phyloP scores from a whole-genome alignment of 1,140 invertebrate species.

The Drosophila ironensis region DNA sequence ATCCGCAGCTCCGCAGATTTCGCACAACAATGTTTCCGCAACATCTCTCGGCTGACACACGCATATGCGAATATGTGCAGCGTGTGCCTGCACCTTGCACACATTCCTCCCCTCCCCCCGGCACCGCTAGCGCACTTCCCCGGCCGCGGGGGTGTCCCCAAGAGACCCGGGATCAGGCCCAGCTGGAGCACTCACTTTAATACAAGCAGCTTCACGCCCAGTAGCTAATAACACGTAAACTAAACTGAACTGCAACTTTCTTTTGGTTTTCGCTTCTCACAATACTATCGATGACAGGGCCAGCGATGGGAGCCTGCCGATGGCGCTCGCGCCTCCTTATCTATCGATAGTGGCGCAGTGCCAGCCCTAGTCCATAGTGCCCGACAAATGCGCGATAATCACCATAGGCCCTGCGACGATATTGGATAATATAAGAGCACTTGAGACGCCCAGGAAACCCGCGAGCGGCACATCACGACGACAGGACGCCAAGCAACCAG shows the following conservation, averaged over 20 bases:
- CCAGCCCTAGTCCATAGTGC: slow-evolving; percentile 1
- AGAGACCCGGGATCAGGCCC: not conserved
- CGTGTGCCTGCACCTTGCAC: not conserved
- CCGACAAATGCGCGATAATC: not conserved
- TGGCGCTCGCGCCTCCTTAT: not conserved
- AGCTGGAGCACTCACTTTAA: slow-evolving; percentile 23
- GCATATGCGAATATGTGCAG: not conserved
- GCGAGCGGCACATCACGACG: not conserved
- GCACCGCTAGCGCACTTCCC: too few species aligned
- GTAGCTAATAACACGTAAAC: slow-evolving; percentile 35
- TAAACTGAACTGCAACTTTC: slow-evolving; percentile 40
- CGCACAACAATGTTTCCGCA: slow-evolving; percentile 23
- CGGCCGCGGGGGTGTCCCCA: too few species aligned
- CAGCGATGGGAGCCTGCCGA: not conserved
- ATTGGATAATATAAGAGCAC: slow-evolving; percentile 45
- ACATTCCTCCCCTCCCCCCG: too few species aligned
- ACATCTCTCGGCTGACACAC: too few species aligned
- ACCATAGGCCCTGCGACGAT: slow-evolving; percentile 18
- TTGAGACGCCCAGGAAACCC: slow-evolving; percentile 11
- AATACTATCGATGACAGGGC: not conserved
- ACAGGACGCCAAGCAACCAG: too few species aligned
- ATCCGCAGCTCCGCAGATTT: slow-evolving; percentile 3
- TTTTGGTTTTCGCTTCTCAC: slow-evolving; percentile 22
- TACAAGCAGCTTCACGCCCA: slow-evolving; percentile 25
- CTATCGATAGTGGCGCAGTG: too few species aligned